These are phyloP conservation scores for Pocillopora verrucosa DNA, from an alignment of 64 coral and sea anemone species.

Conservation along the genomic window DNA sequence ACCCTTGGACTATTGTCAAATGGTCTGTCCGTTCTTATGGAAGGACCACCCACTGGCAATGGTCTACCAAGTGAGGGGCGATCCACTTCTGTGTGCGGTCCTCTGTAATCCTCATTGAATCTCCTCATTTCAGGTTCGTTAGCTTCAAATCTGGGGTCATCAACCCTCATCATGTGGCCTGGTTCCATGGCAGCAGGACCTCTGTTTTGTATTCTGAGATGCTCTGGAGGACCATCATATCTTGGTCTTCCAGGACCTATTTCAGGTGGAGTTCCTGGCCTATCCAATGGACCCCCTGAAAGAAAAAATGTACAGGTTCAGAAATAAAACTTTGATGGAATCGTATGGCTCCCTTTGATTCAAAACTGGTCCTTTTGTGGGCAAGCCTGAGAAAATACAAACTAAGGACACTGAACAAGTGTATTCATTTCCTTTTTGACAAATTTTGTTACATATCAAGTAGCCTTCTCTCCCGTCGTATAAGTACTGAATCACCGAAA, in stretches of 20 bases:
- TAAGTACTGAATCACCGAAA: too few species aligned
- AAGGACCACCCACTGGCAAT: neutral
- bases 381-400: too few species aligned
- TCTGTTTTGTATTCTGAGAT: constrained; percentile 9
- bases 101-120: constrained; percentile 48
- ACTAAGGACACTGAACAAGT: too few species aligned
- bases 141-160: constrained; percentile 6
- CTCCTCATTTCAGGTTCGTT: constrained; percentile 12
- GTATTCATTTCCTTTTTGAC: too few species aligned
- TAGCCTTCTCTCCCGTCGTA: too few species aligned
- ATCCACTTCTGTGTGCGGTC: constrained; percentile 27
- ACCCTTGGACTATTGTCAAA: constrained; percentile 27
- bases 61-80: neutral
- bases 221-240: constrained; percentile 28
- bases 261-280: constrained; percentile 1
- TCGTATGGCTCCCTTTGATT: too few species aligned
- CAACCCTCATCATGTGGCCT: constrained; percentile 16
- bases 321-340: neutral
- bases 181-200: constrained; percentile 19
- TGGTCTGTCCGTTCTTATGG: constrained; percentile 20
- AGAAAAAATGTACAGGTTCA: neutral
- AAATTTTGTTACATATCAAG: neutral
- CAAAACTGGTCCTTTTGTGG: too few species aligned
- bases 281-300: constrained; percentile 25
- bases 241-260: constrained; percentile 30